These are phyloP conservation scores for Scalopus aquaticus DNA, from an alignment of 2,113 vertebrate species.

Conservation along the genomic window DNA sequence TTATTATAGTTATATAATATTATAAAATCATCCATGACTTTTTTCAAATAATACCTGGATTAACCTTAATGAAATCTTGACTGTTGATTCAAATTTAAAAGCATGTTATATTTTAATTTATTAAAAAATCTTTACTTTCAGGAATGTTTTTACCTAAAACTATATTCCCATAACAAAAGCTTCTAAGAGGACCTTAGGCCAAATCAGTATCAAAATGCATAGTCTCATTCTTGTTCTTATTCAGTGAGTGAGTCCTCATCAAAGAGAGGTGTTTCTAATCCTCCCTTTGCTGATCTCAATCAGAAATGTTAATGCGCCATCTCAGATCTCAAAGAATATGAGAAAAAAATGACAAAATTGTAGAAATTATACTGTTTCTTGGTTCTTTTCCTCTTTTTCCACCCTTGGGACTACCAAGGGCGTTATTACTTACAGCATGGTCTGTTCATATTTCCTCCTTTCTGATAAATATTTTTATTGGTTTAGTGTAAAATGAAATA, in stretches of 20 bases:
- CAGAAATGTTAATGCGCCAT: neutral
- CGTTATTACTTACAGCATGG: neutral
- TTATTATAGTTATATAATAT: no score
- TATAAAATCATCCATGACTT: neutral
- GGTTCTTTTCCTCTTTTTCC: neutral
- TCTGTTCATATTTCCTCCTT: neutral
- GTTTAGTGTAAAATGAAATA: neutral
- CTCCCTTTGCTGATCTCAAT: neutral
- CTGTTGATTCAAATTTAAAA: neutral
- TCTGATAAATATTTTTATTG: neutral
- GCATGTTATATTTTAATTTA: neutral
- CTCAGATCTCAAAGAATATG: neutral
- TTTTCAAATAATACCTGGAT: neutral
- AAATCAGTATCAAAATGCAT: neutral
- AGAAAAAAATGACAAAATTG: neutral
- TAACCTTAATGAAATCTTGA: neutral
- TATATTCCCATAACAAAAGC: neutral
- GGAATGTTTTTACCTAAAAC: neutral
- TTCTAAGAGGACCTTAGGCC: neutral
- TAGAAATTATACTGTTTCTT: neutral
- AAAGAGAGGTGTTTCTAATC: neutral
- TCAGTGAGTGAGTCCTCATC: neutral
- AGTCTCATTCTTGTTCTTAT: neutral
- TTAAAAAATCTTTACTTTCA: neutral
- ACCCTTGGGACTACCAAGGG: neutral